Base-by-base conservation (phyloP, 2,797 vertebrate species). In the Parauchenoglanis punctatus region DNA sequence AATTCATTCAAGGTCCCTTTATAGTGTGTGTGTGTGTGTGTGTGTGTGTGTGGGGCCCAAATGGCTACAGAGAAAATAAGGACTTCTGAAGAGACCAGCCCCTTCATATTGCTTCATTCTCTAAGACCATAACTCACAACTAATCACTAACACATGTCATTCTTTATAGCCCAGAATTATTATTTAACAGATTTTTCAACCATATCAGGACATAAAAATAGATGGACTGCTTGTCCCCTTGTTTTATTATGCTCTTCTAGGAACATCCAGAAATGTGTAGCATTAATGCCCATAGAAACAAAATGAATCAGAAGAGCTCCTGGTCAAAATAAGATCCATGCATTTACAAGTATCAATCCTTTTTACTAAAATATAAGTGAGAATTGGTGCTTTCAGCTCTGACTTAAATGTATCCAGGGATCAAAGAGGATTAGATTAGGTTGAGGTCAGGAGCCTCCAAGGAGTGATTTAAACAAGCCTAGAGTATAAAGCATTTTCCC, bases 11-110 rank as follows among this genome's bases (percentile, higher is more conserved):
- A 94, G 90, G 94, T 89, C 92, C 90, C 90, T 95, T 95, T 95
- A n/a, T n/a, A n/a, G 96, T 98, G 97, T 97, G 97, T 95, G 97
- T 80, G 54, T 80, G 7, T 59, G 54, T 59, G 88, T 96, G 97
- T 98, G 95, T 96, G 96, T 97, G 97, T 97, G 97, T 95, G 46
- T 5, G 46, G 46, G 97, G 96, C 96, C 97, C 92, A 93, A 94
- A 95, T 95, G 94, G 92, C 91, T 88, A 88, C 77, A 87, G 72
- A 87, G 88, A 92, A 85, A 89, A 63, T 86, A 88, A 86, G 80
- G 84, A 89, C 88, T 82, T 81, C 86, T 88, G 87, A 78, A 76
- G 87, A 88, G 86, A 84, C 88, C 89, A 87, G 85, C 81, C 89
- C 86, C 81, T 89, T 82, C 68, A 91, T 88, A 90, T 91, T 90